Evolutionary conservation across 1,140 invertebrate species (phyloP), one percentile per base, ranked within the genome.

Genomic region (Pseudomyrmex flavicornis): DNA sequence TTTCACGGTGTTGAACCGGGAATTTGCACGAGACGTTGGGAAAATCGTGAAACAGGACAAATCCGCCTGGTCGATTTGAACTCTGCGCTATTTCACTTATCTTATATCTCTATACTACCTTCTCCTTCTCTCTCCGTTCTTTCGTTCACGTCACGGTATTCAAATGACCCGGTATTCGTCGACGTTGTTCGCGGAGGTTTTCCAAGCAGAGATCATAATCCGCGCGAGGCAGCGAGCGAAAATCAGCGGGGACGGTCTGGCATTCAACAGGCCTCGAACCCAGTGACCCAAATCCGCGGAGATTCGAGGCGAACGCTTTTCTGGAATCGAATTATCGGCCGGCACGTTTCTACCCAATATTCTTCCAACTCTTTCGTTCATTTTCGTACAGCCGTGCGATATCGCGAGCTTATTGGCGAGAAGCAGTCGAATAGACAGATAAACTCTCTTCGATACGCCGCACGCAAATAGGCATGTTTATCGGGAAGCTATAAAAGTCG

Each of bases 251-350:
- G 88, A 85, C 85, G 84, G 82, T 77, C 84, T 89, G 77, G 65
- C 89, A 90, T 90, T 91, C 89, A 91, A 92, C 91, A 92, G 90
- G 90, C 89, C 90, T 91, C 87, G 84, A 90, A 91, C 87, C 35
- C 86, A 87, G 87, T 91, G 91, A 92, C 91, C 91, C 83, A 88
- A 79, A 90, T 92, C 85, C 83, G 83, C 76, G 75, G 82, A 76
- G 82, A 65, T 72, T 26, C 85, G 87, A 89, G 84, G 86, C 77
- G 75, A 69, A 79, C 76, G 76, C 46, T 80, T 80, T 80, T 58
- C 54, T 59, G 66, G 20, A 56, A 70, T 80, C 65, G 54, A 46
- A 70, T 80, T 80, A 70, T 80, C 65, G 54, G 54, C 20, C 15
- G 15, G 50, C 8, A 20, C 26, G 48, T 59, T 59, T 12, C n/a